A percentile compares a stretch with the other conserved stretches of the same genome.
Evolutionary conservation across 2,888 invertebrate species (phyloP).

Genomic region (Koerneria pararmatus): DNA sequence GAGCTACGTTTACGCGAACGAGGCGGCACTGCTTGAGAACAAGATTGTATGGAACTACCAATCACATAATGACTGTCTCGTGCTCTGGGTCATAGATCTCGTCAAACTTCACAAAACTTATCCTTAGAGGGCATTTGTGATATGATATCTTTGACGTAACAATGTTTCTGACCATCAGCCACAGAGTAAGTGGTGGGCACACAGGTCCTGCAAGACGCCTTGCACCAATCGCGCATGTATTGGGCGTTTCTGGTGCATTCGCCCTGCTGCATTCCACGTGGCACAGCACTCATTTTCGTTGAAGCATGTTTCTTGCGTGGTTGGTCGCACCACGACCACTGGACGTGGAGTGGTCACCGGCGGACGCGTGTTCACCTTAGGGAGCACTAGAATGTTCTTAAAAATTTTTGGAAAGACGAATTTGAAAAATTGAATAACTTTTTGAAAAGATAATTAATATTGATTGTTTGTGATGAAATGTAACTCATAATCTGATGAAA

Average conservation of each 20-base stretch:
- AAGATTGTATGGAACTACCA: too few relatives aligned
- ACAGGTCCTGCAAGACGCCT: slow-evolving; percentile 19
- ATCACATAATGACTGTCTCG: too few relatives aligned
- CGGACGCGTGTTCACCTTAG: slow-evolving; percentile 4
- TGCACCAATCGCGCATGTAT: slow-evolving; percentile 26
- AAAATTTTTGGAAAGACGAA: neutral
- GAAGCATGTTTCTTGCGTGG: slow-evolving; percentile 23
- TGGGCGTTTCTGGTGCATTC: slow-evolving; percentile 21
- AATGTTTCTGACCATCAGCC: slow-evolving; percentile 16
- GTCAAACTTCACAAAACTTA: too few relatives aligned
- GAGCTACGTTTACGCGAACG: too few relatives aligned
- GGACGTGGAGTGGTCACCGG: slow-evolving; percentile 14
- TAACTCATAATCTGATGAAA: too few relatives aligned
- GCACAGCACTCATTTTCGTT: slow-evolving; percentile 27
- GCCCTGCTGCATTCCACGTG: slow-evolving; percentile 19
- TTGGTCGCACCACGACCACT: neutral
- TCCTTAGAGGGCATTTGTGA: too few relatives aligned
- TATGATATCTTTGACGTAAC: too few relatives aligned
- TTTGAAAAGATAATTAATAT: too few relatives aligned
- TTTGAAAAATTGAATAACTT: neutral
- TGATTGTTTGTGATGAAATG: too few relatives aligned
- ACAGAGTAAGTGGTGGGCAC: slow-evolving; percentile 12
- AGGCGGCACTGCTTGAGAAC: too few relatives aligned
- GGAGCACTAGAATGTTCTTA: slow-evolving; percentile 3
- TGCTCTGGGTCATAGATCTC: too few relatives aligned